Evolutionary conservation across 2,888 invertebrate species (phyloP).

Genomic region (Hofmannophila pseudospretella): DNA sequence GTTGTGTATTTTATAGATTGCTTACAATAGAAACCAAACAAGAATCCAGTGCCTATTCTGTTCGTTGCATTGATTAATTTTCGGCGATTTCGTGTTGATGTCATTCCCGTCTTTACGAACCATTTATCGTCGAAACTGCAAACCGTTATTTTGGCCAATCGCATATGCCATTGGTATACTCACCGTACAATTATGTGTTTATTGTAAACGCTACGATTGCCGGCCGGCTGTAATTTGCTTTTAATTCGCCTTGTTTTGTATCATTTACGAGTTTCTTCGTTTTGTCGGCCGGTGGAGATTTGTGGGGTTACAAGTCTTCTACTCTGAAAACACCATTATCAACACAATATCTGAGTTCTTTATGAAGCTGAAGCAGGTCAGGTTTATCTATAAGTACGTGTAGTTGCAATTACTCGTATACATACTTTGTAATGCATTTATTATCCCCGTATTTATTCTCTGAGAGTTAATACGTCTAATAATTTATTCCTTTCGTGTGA

Average conservation of each 20-base stretch:
- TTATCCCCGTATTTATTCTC: slow-evolving; percentile 44
- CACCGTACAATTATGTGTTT: slow-evolving; percentile 77
- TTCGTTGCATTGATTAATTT: not conserved
- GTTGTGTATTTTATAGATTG: slow-evolving; percentile 11
- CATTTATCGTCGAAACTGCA: slow-evolving; percentile 50
- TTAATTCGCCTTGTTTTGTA: slow-evolving; percentile 75
- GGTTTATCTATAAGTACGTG: too few species aligned
- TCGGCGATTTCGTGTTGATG: slow-evolving; percentile 3
- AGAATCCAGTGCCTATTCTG: not conserved
- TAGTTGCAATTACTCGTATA: too few species aligned
- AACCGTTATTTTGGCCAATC: slow-evolving; percentile 63
- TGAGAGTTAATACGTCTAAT: slow-evolving; percentile 50
- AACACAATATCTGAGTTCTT: not conserved
- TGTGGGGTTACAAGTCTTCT: slow-evolving; percentile 25
- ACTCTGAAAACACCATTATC: slow-evolving; percentile 6
- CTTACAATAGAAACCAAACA: slow-evolving; percentile 5
- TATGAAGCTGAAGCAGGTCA: too few species aligned
- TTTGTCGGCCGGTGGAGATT: slow-evolving; percentile 54
- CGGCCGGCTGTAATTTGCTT: slow-evolving; percentile 73
- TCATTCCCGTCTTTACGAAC: slow-evolving; percentile 25
- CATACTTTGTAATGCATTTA: slow-evolving; percentile 49
- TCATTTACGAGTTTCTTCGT: slow-evolving; percentile 71
- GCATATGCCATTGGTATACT: slow-evolving; percentile 70
- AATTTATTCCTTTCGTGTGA: slow-evolving; percentile 62
- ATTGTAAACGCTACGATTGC: slow-evolving; percentile 77